Base-by-base conservation (phyloP, 1,140 invertebrate genomes). In the Tetramorium alpestre region DNA sequence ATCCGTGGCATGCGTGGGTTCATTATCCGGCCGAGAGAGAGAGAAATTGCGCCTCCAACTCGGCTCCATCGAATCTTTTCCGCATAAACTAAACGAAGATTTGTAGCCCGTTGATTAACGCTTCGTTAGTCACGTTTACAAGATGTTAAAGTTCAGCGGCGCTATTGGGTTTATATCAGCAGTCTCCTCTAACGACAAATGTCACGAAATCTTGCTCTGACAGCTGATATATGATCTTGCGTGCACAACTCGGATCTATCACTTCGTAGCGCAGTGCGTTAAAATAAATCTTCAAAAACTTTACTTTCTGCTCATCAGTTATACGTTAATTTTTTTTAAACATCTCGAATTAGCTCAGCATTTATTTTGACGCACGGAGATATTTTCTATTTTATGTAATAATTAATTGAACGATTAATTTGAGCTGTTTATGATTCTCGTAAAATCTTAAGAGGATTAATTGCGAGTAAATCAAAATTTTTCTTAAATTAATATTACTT, bases 51-150 rank as follows among this genome's bases (percentile, higher is more conserved):
- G 69, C 56, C 87, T 76, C 47, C 62, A 51, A 7, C 44, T 28
- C 38, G 41, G 25, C 0, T 41, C 28, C 85, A 22, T 80, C 69
- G 72, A 87, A 89, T 89, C 84, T 58, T 82, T 82, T 65, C 64
- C 62, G 33, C 81, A 88, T 84, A 73, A 88, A 82, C 56, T 56
- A 84, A 91, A 91, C 41, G 88, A 91, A 85, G 87, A 91, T 89
- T 89, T 87, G 90, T 85, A n/a, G 54, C 69, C 54, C 33, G 58
- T 62, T 85, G 90, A 91, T 89, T 89, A 87, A 87, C 10, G 54
- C 44, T 11, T 64, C n/a, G 62, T 91, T 85, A 76, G 82, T 65
- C 44, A 76, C 22, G 70, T 56, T 72, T 70, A 64, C 18, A 16
- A 1, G 22, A 38, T 76, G 88, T 76, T 76, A 86, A 38, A 89